Base-by-base conservation (phyloP, 2,113 vertebrate genomes). In the Phodopus roborovskii region DNA sequence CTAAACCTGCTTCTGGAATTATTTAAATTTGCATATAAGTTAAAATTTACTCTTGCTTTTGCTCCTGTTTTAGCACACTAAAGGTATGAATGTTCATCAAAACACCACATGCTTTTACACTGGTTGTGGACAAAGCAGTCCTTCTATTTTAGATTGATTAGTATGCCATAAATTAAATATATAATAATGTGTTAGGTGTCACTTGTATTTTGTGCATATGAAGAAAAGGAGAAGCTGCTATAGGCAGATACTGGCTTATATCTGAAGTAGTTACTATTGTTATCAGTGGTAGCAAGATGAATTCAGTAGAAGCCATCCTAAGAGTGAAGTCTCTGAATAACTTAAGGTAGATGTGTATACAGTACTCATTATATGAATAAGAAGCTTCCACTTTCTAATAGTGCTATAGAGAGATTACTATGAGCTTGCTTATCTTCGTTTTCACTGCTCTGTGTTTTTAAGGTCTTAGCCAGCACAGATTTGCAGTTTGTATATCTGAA, bases 401-500 rank as follows among this genome's bases (percentile, higher is more conserved):
- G 11, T 5, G 94, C 13, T 0, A 20, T 8, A 64, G 10, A 95
- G 7, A 64, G 5, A 7, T 7, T 74, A 10, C 4, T 84, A 26
- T 73, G 33, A 74, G 50, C 94, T 91, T 91, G 8, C 11, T 91
- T 50, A 89, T 92, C 7, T 53, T 4, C 70, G 53, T 36, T 70
- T 95, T 95, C 90, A 56, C 87, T 94, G 0, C 6, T 20, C 8
- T 56, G 12, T 16, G 24, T 13, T 8, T 17, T 74, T 42, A 81
- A 33, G 97, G 50, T 92, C 71, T 82, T 53, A 92, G 68, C 7
- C 95, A 39, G 0, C 81, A 0, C 3, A 85, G 7, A 30, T 90
- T 56, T 96, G 16, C 17, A 58, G 33, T 81, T 58, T 7, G 30
- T 92, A 75, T 97, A 97, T 95, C 28, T n/a, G 85, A 92, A 96